Base-by-base conservation (phyloP, 2,113 vertebrate species). In the Tonatia bakeri region DNA sequence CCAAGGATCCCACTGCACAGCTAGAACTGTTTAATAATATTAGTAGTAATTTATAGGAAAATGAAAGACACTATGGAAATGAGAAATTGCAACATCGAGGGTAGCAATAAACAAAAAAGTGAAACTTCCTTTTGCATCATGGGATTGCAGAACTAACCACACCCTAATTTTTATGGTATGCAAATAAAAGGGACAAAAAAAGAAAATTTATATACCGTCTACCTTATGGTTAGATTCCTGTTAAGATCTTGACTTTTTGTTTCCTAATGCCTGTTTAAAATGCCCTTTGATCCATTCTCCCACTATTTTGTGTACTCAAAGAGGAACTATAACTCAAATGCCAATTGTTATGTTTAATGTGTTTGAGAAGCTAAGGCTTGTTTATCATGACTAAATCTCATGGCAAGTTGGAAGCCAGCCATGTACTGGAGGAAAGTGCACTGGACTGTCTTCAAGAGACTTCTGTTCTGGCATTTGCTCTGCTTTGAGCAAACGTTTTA, bases 11-110 rank as follows among this genome's bases (percentile, higher is more conserved):
- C 65, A 33, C 7, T 47, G 31, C 47, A 83, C 2, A 95, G 43
- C 20, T 52, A 24, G 1, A 95, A 14, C 22, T 97, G 38, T 56
- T 45, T 36, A 94, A 94, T 24, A 91, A 7, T 69, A 96, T 81
- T 45, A 90, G 4, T 12, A 91, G 31, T 12, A 87, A 45, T 95
- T 95, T 83, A 83, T 31, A 38, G 40, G 5, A 24, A 82, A 81
- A 76, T 80, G 1, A 20, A 79, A 90, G 36, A 8, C 26, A 1
- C 14, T 4, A 31, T 70, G 17, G 56, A 61, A 73, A 77, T 73
- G 89, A 89, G 33, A 94, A 87, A 67, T 84, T 93, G 24, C 85
- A 65, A 36, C 11, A 65, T 85, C 4, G 47, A 84, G 7, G 31
- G 61, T 81, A 72, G 0, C 13, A 93, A 82, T 88, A 82, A 85